These are phyloP conservation scores for Eurypyga helias DNA, from an alignment of 2,113 vertebrate genomes.

Conservation along the genomic window DNA sequence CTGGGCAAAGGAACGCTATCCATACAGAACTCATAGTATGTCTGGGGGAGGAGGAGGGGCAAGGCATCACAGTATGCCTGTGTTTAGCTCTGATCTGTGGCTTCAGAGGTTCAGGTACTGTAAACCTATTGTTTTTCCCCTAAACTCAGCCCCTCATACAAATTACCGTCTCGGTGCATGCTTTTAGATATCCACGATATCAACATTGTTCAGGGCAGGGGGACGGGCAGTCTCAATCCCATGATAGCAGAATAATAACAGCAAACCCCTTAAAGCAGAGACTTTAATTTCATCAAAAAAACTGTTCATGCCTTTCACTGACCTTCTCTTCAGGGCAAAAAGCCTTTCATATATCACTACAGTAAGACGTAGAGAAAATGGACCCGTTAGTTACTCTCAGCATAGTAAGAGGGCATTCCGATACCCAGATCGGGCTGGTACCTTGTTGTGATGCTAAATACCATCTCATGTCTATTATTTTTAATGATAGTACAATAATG, in stretches of 20 bases:
- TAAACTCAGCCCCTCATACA: not conserved
- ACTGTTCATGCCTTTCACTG: not conserved
- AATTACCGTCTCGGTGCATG: not conserved
- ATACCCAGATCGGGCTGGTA: not conserved
- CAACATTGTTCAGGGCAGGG: rapidly evolving
- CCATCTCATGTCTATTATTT: not conserved
- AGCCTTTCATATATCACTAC: not conserved
- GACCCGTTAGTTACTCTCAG: not conserved
- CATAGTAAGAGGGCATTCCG: not conserved
- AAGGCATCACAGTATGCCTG: not conserved
- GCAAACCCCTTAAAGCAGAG: not conserved
- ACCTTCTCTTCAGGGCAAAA: not conserved
- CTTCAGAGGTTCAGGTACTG: not conserved
- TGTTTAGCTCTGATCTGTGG: not conserved
- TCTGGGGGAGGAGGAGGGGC: not conserved
- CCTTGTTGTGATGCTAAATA: not conserved
- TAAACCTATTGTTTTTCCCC: not conserved
- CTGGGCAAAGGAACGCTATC: not conserved
- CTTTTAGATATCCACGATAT: not conserved
- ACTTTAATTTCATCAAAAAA: not conserved
- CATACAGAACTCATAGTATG: not conserved
- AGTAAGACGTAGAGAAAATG: not conserved
- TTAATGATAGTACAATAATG: not conserved
- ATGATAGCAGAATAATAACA: not conserved
- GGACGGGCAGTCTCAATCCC: not conserved